phyloP scores from a whole-genome alignment of 2,888 invertebrate species.

The Neoaliturus tenellus region DNA sequence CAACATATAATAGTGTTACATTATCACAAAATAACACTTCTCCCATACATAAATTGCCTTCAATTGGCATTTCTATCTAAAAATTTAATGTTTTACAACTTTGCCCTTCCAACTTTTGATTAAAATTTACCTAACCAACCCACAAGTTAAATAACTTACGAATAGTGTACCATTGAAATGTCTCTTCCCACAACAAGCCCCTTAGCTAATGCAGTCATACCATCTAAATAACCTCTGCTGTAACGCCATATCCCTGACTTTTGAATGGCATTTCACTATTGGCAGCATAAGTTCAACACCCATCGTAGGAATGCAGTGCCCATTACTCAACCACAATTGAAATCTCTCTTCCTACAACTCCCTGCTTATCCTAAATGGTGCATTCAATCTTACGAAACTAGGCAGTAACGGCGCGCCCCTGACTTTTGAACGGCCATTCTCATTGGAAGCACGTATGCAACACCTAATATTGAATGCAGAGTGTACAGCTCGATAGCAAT shows the following conservation, averaged over 20 bases:
- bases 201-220: background rate
- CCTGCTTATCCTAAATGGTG: background rate
- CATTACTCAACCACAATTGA: background rate
- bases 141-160: too few species aligned
- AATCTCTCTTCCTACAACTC: background rate
- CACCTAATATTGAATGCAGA: too few species aligned
- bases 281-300: background rate
- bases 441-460: too few species aligned
- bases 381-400: background rate
- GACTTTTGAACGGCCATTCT: background rate
- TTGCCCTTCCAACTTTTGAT: too few species aligned
- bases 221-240: background rate
- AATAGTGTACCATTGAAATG: background rate
- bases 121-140: too few species aligned
- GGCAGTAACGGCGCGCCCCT: background rate
- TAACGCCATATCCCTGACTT: background rate
- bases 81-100: too few species aligned
- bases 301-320: background rate
- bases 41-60: too few species aligned
- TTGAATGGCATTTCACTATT: background rate
- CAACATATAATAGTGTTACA: too few species aligned
- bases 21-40: too few species aligned
- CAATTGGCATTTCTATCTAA: too few species aligned
- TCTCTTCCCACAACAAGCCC: background rate
- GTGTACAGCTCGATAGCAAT: too few species aligned